Base-by-base conservation (phyloP, 2,888 invertebrate genomes). In the Hyalella azteca region DNA sequence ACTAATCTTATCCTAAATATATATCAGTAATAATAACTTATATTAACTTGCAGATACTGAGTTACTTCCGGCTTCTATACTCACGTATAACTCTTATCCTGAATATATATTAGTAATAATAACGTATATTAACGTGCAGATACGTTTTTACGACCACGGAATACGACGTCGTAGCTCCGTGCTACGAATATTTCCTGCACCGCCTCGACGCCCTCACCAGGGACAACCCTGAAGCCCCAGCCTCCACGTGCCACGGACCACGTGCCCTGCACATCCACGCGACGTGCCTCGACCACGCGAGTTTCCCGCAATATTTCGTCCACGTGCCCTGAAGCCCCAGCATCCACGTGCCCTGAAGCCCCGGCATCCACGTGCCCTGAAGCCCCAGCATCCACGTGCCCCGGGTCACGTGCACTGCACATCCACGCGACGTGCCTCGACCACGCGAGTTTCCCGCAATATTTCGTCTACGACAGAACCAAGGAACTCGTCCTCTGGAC, bases 81-180 rank as follows among this genome's bases (percentile, higher is more conserved):
- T n/a, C n/a, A n/a, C n/a, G n/a, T n/a, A n/a, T n/a, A n/a, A n/a
- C n/a, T n/a, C n/a, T n/a, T n/a, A n/a, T n/a, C n/a, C n/a, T n/a
- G n/a, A n/a, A n/a, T n/a, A n/a, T n/a, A n/a, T n/a, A n/a, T n/a
- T n/a, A n/a, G n/a, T n/a, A n/a, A n/a, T 45, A 9, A 45, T 45
- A 45, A 9, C 15, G 45, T 45, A 15, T 15, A 11, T 11, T 45
- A 45, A 78, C 79, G 83, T 85, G 1, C 84, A 89, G 95, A 78
- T 95, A 92, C 87, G 95, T 95, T 9, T 96, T 95, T 86, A 95
- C 95, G 0, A 88, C 94, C 84, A 91, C 91, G 19, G 94, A 95
- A 86, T 90, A 93, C 87, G 94, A 95, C 83, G 91, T 93, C 0
- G 92, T 92, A n/a, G 95, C 95, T 0, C 95, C 95, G 0, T 95